A percentile compares a stretch with the other conserved stretches of the same genome.
phyloP scores from a whole-genome alignment of 1,140 invertebrate genomes.

The Phortica variegata region DNA sequence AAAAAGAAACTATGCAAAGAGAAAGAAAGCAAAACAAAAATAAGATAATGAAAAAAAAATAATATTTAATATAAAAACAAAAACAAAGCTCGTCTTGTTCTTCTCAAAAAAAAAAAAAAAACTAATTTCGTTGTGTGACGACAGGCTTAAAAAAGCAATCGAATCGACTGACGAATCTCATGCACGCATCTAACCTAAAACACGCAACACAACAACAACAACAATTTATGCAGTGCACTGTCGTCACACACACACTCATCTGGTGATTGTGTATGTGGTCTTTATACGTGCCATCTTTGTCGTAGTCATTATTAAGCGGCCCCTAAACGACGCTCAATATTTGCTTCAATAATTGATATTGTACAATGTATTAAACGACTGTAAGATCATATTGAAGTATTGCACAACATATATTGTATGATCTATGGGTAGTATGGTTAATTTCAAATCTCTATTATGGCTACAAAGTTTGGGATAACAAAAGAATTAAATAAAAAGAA shows the following conservation, averaged over 20 bases:
- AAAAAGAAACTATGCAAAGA: constrained; percentile 20
- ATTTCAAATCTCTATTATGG: too few relatives aligned
- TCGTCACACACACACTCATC: constrained; percentile 51
- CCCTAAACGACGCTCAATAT: too few relatives aligned
- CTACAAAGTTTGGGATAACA: too few relatives aligned
- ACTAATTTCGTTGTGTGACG: constrained; percentile 49
- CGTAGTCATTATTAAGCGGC: constrained; percentile 55
- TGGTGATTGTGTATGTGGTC: constrained; percentile 57
- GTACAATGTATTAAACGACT: too few relatives aligned
- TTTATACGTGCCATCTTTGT: constrained; percentile 56
- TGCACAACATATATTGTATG: too few relatives aligned
- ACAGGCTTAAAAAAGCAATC: constrained; percentile 16
- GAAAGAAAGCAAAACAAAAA: constrained; percentile 13
- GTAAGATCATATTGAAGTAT: too few relatives aligned
- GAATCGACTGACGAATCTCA: constrained; percentile 37
- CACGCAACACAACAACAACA: constrained; percentile 7
- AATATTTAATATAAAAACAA: constrained; percentile 13
- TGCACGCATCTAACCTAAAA: constrained; percentile 9
- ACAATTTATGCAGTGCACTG: constrained; percentile 27
- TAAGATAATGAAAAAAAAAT: constrained; percentile 14
- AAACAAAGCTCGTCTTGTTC: constrained; percentile 24
- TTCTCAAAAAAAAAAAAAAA: constrained; percentile 25
- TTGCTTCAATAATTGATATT: too few relatives aligned
- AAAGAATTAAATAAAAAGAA: too few relatives aligned
- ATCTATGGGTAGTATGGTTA: too few relatives aligned